Conservation (phyloP, 2,113 vertebrate species). For the Rhombomys opimus region DNA sequence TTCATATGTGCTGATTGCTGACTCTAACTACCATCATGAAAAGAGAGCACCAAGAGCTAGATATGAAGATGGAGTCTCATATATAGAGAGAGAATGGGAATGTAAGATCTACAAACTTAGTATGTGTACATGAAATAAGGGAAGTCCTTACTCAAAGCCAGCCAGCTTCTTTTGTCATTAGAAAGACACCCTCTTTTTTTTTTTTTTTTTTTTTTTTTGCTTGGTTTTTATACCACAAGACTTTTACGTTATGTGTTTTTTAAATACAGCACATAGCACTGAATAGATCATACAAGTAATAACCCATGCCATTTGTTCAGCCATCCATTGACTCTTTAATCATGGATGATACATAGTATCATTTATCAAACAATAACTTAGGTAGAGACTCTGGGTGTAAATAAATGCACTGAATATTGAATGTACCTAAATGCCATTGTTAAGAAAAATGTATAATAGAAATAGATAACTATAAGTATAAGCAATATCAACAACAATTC, state of each 20-base stretch:
- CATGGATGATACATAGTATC: not conserved
- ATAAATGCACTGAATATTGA: not conserved
- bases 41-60: not conserved
- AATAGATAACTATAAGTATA: not conserved
- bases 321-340: slow-evolving; percentile 4
- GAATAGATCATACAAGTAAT: not conserved
- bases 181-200: not conserved
- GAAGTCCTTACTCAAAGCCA: not conserved
- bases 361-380: not conserved
- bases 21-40: not conserved
- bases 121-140: not conserved
- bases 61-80: not conserved
- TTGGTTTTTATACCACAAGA: not conserved
- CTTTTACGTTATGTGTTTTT: not conserved
- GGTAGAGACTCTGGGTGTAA: not conserved
- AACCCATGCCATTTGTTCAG: not conserved
- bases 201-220: not conserved
- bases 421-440: not conserved
- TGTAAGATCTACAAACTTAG: not conserved
- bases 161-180: not conserved
- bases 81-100: not conserved
- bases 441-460: not conserved
- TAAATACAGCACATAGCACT: not conserved
- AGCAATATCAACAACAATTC: slow-evolving; percentile 44
- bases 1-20: not conserved